Percentiles rank a stretch among this genome's conserved stretches.
These are phyloP conservation scores for Python bivittatus DNA, from an alignment of 2,113 vertebrate species.

Conservation along the genomic window DNA sequence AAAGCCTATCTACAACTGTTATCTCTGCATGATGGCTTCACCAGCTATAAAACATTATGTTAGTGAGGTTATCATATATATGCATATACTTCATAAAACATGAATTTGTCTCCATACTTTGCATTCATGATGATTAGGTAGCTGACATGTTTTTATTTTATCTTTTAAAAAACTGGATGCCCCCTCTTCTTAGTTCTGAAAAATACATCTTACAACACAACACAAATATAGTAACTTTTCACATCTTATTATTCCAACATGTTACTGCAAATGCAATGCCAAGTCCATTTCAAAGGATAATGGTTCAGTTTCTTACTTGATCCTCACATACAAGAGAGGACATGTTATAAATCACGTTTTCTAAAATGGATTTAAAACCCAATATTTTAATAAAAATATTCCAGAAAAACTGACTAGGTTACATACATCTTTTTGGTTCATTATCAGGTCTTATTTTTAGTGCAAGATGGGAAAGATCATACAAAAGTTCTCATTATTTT, in stretches of 20 bases:
- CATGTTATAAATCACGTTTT: background rate
- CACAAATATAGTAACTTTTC: no score
- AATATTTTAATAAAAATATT: background rate
- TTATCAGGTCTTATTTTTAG: background rate
- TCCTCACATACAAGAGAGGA: background rate
- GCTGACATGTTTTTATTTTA: background rate
- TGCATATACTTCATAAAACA: no score
- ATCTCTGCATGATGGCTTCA: background rate
- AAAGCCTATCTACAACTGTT: background rate
- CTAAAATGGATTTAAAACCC: background rate
- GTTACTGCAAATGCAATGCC: no score
- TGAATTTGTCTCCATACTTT: background rate
- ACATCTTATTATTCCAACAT: background rate
- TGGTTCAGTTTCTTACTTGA: background rate
- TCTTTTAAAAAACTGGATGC: background rate
- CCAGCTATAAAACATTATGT: background rate
- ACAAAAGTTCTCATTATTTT: conserved; percentile 1
- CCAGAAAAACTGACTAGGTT: background rate
- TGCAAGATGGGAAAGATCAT: background rate
- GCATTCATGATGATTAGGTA: background rate
- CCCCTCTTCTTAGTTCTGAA: no score
- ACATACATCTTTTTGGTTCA: background rate
- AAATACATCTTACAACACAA: no score
- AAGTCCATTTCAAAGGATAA: background rate
- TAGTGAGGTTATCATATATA: background rate